Evolutionary conservation across 2,797 vertebrate species (phyloP).

Genomic region (Mustela erminea): DNA sequence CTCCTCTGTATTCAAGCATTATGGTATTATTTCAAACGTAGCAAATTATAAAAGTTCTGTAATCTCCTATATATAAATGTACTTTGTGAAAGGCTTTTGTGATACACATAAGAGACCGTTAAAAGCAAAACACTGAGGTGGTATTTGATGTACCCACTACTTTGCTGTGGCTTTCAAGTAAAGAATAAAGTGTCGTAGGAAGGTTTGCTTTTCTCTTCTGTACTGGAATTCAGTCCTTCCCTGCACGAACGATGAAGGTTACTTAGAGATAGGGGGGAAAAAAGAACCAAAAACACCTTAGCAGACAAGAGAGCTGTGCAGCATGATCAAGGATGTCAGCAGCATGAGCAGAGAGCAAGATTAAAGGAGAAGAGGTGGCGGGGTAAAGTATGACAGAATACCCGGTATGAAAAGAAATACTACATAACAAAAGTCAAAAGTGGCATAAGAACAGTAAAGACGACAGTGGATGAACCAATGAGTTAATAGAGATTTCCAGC

Average conservation of each 20-base stretch:
- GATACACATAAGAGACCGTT: slow-evolving; percentile 34
- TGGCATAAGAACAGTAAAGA: not conserved
- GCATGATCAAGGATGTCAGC: slow-evolving; percentile 56
- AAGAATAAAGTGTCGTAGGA: slow-evolving; percentile 62
- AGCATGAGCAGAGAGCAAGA: not conserved
- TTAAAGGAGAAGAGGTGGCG: not conserved
- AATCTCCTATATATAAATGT: slow-evolving; percentile 70
- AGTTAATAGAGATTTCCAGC: not conserved
- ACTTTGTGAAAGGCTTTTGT: slow-evolving; percentile 27
- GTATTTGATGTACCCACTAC: slow-evolving; percentile 60
- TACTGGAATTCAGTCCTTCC: slow-evolving; percentile 29
- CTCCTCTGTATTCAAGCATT: not conserved
- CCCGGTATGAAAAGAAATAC: not conserved
- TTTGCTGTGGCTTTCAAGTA: slow-evolving; percentile 70
- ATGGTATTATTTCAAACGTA: slow-evolving; percentile 24
- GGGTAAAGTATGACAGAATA: not conserved
- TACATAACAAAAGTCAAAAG: not conserved
- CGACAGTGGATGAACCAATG: not conserved
- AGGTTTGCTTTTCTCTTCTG: not conserved
- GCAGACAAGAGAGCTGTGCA: not conserved
- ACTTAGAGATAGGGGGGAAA: not conserved
- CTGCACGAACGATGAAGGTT: not conserved
- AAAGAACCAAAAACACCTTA: not conserved
- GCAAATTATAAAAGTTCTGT: slow-evolving; percentile 50
- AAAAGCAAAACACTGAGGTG: slow-evolving; percentile 44